These are phyloP conservation scores for Todus mexicanus DNA, from an alignment of 2,797 vertebrate genomes.

Conservation along the genomic window DNA sequence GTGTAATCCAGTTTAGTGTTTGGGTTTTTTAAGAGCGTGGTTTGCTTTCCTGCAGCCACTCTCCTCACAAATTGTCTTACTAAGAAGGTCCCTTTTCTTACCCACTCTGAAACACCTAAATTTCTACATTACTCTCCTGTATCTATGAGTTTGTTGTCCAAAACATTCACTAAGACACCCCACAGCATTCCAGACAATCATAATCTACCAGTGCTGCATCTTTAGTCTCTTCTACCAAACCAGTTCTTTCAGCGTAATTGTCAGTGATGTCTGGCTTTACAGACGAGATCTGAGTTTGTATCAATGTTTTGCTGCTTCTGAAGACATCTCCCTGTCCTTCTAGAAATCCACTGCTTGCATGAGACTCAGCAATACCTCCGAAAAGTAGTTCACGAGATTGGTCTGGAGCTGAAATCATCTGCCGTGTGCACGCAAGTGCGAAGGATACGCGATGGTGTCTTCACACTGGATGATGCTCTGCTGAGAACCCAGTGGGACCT, in stretches of 20 bases:
- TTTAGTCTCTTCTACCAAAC: background rate
- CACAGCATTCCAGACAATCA: background rate
- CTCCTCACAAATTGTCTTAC: background rate
- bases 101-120: background rate
- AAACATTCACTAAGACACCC: background rate
- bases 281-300: background rate
- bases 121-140: background rate
- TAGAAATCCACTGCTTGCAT: constrained; percentile 92
- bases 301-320: background rate
- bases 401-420: constrained; percentile 88
- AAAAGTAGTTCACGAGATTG: constrained; percentile 89
- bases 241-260: background rate
- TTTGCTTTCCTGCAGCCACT: background rate
- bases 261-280: background rate
- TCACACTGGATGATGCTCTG: constrained; percentile 83
- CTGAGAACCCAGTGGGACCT: constrained; percentile 83
- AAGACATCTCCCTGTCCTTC: background rate
- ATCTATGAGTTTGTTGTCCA: background rate
- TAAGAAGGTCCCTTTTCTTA: background rate
- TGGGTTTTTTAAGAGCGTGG: accelerated
- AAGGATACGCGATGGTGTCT: constrained; percentile 84
- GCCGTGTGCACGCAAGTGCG: constrained; percentile 86
- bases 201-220: background rate
- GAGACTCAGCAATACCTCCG: constrained; percentile 90
- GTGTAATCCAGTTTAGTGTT: background rate